phyloP scores from a whole-genome alignment of 2,797 vertebrate genomes.

The Scyliorhinus canicula region DNA sequence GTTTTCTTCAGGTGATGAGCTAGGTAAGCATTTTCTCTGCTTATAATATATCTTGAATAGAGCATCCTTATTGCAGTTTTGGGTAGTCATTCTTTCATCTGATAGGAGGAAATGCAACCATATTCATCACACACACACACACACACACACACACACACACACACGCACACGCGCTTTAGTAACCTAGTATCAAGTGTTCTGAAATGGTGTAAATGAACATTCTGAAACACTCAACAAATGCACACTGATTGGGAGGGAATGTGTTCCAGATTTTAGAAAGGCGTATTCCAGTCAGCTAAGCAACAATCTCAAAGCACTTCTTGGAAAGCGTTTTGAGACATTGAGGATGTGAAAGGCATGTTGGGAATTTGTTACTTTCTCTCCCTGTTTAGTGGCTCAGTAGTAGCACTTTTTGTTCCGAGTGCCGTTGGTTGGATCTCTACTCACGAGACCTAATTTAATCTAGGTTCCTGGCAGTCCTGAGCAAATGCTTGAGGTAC shows the following conservation, averaged over 20 bases:
- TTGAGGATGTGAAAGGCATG: neutral
- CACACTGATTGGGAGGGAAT: neutral
- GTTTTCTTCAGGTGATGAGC: conserved; percentile 91
- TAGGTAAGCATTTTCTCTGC: conserved; percentile 64
- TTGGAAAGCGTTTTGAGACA: neutral
- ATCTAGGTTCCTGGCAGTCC: neutral
- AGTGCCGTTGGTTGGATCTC: neutral
- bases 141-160: too few species aligned
- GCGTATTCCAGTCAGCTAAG: neutral
- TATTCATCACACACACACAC: too few species aligned
- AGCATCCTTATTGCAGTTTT: neutral
- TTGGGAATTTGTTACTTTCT: neutral
- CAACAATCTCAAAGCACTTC: neutral
- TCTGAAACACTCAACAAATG: neutral
- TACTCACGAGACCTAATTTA: too few species aligned
- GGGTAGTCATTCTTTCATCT: neutral
- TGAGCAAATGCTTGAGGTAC: neutral
- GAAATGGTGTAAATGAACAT: too few species aligned
- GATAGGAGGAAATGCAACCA: neutral
- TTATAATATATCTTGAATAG: neutral
- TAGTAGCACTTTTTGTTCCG: neutral
- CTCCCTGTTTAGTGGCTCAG: neutral
- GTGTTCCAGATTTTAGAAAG: neutral
- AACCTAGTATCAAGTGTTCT: neutral
- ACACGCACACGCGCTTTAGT: too few species aligned